Evolutionary conservation across 2,113 vertebrate genomes (phyloP).

Genomic region (Corynorhinus townsendii): DNA sequence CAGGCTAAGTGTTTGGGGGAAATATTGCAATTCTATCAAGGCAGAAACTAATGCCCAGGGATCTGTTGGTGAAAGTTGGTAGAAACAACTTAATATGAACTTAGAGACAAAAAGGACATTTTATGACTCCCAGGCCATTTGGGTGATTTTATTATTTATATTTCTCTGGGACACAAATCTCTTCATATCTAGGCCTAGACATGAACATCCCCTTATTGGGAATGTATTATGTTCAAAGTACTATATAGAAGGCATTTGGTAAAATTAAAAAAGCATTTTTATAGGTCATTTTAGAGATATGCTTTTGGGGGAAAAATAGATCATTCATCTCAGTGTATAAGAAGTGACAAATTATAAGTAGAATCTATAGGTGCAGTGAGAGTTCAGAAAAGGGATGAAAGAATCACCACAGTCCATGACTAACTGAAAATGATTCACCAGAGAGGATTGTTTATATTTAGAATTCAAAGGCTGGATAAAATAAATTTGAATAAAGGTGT

Average conservation of each 20-base stretch:
- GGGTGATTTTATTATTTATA: neutral
- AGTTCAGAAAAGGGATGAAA: constrained; percentile 11
- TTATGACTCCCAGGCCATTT: neutral
- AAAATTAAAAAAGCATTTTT: neutral
- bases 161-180: neutral
- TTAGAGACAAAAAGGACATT: neutral
- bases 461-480: neutral
- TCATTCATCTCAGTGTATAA: neutral
- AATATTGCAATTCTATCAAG: neutral
- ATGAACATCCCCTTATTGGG: neutral
- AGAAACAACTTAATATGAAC: neutral
- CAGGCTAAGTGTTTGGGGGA: neutral
- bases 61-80: neutral
- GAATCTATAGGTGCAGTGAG: neutral
- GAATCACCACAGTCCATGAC: neutral
- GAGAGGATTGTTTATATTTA: neutral
- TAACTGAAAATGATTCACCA: neutral
- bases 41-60: neutral
- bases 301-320: neutral
- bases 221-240: neutral
- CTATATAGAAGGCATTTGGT: neutral
- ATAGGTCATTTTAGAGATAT: neutral
- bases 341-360: neutral
- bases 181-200: neutral
- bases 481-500: neutral